Evolutionary conservation across 2,797 vertebrate species (phyloP).

Genomic region (Sebastes variabilis): DNA sequence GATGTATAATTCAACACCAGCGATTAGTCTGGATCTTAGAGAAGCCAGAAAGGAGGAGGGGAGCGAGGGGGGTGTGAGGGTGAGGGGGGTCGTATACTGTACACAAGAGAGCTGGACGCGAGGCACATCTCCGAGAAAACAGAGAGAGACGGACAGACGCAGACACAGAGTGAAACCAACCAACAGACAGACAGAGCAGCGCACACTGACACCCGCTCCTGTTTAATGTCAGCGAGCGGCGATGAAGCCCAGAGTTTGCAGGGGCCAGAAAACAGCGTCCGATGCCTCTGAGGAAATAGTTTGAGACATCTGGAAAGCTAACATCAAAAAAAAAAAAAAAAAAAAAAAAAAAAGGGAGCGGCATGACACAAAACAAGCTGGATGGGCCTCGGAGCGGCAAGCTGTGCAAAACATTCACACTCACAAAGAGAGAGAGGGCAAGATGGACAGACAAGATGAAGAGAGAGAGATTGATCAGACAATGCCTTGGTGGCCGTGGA

Average conservation of each 20-base stretch:
- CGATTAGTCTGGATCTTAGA: slow-evolving; percentile 83
- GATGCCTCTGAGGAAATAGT: slow-evolving; percentile 76
- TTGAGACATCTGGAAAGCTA: slow-evolving; percentile 79
- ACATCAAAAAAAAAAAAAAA: slow-evolving; percentile 78
- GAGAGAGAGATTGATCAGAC: slow-evolving; percentile 56
- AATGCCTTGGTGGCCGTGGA: slow-evolving; percentile 58
- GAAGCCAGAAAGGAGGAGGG: slow-evolving; percentile 44
- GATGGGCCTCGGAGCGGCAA: slow-evolving; percentile 75
- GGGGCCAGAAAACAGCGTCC: slow-evolving; percentile 58
- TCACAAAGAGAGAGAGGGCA: slow-evolving; percentile 60
- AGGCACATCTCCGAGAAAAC: slow-evolving; percentile 67
- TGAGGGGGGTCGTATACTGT: slow-evolving; percentile 50
- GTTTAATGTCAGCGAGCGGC: slow-evolving; percentile 77
- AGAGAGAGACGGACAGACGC: slow-evolving; percentile 51
- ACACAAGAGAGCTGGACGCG: slow-evolving; percentile 76
- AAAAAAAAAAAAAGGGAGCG: slow-evolving; percentile 71
- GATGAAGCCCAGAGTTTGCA: slow-evolving; percentile 70
- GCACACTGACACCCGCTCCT: slow-evolving; percentile 63
- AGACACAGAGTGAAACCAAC: slow-evolving; percentile 67
- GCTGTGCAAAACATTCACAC: slow-evolving; percentile 76
- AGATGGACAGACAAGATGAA: slow-evolving; percentile 44
- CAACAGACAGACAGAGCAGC: slow-evolving; percentile 62
- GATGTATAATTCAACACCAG: slow-evolving; percentile 88
- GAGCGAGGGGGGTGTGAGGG: not conserved
- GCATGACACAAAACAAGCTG: slow-evolving; percentile 81